Base-by-base conservation (phyloP, 2,888 invertebrate species). In the Chymomyza caudatula region DNA sequence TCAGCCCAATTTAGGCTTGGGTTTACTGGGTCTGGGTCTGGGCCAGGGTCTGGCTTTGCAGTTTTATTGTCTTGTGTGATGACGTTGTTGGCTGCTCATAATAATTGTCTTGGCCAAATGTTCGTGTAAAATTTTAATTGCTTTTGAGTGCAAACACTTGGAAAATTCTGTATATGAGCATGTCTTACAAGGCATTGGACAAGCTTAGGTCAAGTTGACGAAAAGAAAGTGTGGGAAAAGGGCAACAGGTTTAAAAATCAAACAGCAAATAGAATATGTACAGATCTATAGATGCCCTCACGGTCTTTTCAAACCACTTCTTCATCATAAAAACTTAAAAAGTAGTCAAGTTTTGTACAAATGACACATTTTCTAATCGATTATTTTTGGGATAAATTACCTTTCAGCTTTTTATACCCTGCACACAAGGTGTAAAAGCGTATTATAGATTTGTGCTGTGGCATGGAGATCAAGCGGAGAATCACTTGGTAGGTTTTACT, bases 121-220 rank as follows among this genome's bases (percentile, higher is more conserved):
- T 75, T 85, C 85, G 85, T 80, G 80, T 85, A 85, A 85, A 85
- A 85, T 80, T 85, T 80, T 80, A 80, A 80, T 80, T 80, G 85
- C 80, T 82, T 80, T 80, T 79, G 77, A 85, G 85, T 80, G 85
- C 80, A 80, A 85, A 65, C 83, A 85, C 83, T 80, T 82, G 83
- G 83, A 82, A 85, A 85, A 85, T 77, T 25, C n/a, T 53, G 23
- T 85, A 37, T 11, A 37, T 72, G 61, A 22, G 68, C 37, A 63
- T 74, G 76, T 76, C 67, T 49, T 67, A 74, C 76, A 76, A 72
- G 72, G 61, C 47, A 42, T 29, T 55, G 67, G 57, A 47, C 74
- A 59, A 69, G 67, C 67, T 66, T 73, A 73, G 70, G 73, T 67
- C 61, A 75, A 53, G 51, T 64, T 43, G 61, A 71, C 66, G 6